Conservation (phyloP, 2,888 invertebrate genomes). For the Cephus spinipes region DNA sequence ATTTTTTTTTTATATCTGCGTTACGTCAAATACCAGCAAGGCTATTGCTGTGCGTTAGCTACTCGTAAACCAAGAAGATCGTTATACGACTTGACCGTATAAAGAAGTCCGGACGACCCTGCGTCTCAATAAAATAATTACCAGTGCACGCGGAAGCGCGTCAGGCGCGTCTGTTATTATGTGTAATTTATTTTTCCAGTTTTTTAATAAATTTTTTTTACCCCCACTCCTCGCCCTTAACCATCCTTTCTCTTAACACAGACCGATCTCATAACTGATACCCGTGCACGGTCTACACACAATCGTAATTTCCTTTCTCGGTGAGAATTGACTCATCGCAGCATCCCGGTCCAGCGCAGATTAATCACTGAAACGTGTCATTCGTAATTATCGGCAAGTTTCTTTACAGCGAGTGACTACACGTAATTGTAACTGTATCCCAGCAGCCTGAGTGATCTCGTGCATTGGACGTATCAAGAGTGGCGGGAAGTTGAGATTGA, state of each 20-base stretch:
- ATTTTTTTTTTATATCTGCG: too few species aligned
- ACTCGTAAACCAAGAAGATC: background rate
- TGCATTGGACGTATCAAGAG: background rate
- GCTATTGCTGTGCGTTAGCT: background rate
- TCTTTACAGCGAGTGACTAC: background rate
- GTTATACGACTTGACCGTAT: background rate
- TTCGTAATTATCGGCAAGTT: background rate
- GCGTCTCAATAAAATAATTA: constrained; percentile 17
- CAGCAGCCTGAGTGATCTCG: background rate
- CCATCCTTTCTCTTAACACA: background rate
- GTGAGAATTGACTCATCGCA: background rate
- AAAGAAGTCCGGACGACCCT: constrained; percentile 8
- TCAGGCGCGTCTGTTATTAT: background rate
- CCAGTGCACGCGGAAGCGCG: constrained; percentile 5
- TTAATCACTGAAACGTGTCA: background rate
- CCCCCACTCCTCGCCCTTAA: background rate
- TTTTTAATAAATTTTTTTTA: background rate
- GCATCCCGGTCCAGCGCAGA: background rate
- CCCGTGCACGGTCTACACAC: background rate
- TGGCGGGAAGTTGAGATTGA: background rate
- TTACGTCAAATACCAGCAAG: too few species aligned
- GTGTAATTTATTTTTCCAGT: background rate
- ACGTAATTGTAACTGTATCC: background rate
- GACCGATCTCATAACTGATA: background rate
- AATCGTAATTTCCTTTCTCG: background rate